Conservation (phyloP, 2,797 vertebrate genomes). For the Hippopotamyrus pictus region DNA sequence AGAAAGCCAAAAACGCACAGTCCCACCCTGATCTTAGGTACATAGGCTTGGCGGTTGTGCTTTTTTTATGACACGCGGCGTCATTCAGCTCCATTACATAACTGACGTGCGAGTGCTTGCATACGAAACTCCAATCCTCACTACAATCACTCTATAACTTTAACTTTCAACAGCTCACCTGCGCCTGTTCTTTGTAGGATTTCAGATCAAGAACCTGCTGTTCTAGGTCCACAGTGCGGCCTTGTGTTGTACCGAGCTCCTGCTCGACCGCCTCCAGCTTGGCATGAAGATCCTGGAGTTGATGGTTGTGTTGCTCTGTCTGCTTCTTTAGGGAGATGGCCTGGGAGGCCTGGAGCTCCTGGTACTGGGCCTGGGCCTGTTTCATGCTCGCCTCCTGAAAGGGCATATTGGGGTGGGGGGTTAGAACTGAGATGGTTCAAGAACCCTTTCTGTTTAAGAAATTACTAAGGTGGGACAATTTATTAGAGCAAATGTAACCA, state of each 20-base stretch:
- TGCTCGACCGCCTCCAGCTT: conserved; percentile 55
- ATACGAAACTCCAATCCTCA: not conserved
- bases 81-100: not conserved
- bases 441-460: not conserved
- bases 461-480: not conserved
- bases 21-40: not conserved
- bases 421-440: not conserved
- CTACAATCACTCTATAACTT: not conserved
- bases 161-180: conserved; percentile 55
- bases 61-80: not conserved
- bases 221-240: conserved; percentile 59
- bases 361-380: conserved; percentile 51
- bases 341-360: conserved; percentile 64
- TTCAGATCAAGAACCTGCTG: conserved; percentile 67
- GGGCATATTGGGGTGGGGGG: not conserved
- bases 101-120: not conserved
- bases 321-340: conserved; percentile 63
- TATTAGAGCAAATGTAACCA: not conserved
- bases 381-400: conserved; percentile 69
- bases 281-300: conserved; percentile 55
- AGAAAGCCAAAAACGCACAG: not conserved
- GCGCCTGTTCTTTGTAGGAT: conserved; percentile 69
- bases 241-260: conserved; percentile 55
- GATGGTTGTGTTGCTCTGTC: conserved; percentile 56
- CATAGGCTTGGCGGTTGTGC: not conserved